phyloP scores from a whole-genome alignment of 2,797 vertebrate genomes.

The Epinephelus malabaricus region DNA sequence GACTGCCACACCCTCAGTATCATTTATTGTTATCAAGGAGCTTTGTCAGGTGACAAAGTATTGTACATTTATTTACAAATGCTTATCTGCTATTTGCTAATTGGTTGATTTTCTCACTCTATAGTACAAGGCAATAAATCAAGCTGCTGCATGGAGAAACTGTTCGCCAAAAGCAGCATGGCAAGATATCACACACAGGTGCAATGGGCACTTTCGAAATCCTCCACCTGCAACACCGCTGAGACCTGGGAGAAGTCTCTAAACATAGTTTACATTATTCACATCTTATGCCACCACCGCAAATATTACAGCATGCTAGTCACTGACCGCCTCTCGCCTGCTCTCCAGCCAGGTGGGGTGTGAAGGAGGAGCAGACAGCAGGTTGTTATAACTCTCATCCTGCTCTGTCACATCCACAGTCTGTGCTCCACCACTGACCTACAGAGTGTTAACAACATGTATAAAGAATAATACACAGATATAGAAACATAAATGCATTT shows the following conservation, averaged over 20 bases:
- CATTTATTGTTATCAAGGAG: conserved; percentile 33
- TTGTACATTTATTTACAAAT: conserved; percentile 26
- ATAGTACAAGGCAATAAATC: conserved; percentile 35
- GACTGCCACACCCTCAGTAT: conserved; percentile 44
- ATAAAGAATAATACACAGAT: neutral
- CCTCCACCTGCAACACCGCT: conserved; percentile 4
- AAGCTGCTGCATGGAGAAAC: conserved; percentile 22
- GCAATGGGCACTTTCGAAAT: conserved; percentile 26
- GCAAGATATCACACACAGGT: conserved; percentile 37
- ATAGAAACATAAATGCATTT: neutral
- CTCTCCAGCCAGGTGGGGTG: conserved; percentile 87
- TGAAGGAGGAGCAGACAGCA: conserved; percentile 46
- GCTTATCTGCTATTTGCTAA: conserved; percentile 35
- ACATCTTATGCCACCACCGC: conserved; percentile 19
- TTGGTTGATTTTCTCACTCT: conserved; percentile 23
- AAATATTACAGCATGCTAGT: conserved; percentile 41
- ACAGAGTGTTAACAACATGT: conserved; percentile 39
- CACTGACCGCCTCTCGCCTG: conserved; percentile 83
- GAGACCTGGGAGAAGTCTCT: conserved; percentile 6
- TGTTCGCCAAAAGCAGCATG: conserved; percentile 58
- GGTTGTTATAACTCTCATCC: conserved; percentile 69
- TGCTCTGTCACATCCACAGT: conserved; percentile 73
- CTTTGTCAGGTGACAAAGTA: conserved; percentile 29
- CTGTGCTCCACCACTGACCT: conserved; percentile 56
- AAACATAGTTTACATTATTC: conserved; percentile 35